Evolutionary conservation across 2,113 vertebrate genomes (phyloP).

Genomic region (Perca schrenkii): DNA sequence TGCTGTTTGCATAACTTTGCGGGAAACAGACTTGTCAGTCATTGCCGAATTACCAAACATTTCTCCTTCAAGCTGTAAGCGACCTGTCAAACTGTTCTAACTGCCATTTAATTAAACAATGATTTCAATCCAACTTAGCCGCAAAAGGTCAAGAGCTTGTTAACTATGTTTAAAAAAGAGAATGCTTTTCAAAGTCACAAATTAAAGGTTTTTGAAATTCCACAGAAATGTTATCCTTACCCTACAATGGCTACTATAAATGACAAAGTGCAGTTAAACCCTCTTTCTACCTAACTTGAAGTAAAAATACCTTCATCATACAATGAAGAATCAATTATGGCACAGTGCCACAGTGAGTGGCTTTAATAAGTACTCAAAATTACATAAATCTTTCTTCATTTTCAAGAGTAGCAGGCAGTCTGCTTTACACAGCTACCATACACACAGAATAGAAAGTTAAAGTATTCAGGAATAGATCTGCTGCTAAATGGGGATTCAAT

Average conservation of each 20-base stretch:
- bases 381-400: conserved; percentile 9
- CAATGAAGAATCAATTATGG: not conserved
- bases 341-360: not conserved
- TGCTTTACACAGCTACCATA: not conserved
- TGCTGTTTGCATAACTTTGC: conserved; percentile 21
- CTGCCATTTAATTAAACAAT: conserved; percentile 30
- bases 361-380: conserved; percentile 9
- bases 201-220: not conserved
- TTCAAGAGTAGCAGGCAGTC: conserved; percentile 6
- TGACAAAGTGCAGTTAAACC: not conserved
- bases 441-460: conserved; percentile 13
- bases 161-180: conserved; percentile 2
- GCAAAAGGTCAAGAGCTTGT: conserved; percentile 6
- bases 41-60: conserved; percentile 24
- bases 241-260: not conserved
- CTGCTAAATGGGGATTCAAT: conserved; percentile 62
- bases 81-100: conserved; percentile 29
- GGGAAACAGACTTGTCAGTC: conserved; percentile 43
- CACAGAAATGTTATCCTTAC: not conserved
- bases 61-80: conserved; percentile 24
- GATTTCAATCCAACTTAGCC: conserved; percentile 12
- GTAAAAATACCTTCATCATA: not conserved
- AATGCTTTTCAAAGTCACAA: not conserved
- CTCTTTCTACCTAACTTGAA: not conserved
- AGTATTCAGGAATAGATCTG: conserved; percentile 35